These are phyloP conservation scores for Spondyliosoma cantharus DNA, from an alignment of 2,797 vertebrate species.

Conservation along the genomic window DNA sequence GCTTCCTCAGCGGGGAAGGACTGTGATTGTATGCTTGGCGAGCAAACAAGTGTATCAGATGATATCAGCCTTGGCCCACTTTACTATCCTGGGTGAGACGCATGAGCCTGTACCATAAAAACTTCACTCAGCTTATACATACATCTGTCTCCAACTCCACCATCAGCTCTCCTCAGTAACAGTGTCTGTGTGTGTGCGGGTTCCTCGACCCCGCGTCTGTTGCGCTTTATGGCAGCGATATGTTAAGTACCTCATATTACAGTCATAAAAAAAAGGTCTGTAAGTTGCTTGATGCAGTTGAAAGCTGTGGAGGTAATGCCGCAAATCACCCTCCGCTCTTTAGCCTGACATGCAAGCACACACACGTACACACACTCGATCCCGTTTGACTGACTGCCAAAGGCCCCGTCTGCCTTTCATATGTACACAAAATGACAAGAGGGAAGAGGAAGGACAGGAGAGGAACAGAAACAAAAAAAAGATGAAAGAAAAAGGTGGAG, in stretches of 20 bases:
- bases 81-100: slow-evolving; percentile 67
- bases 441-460: slow-evolving; percentile 49
- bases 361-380: slow-evolving; percentile 25
- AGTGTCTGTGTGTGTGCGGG: slow-evolving; percentile 31
- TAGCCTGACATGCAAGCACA: slow-evolving; percentile 46
- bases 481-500: slow-evolving; percentile 68
- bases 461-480: slow-evolving; percentile 48
- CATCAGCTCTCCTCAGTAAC: slow-evolving; percentile 26
- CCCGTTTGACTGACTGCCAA: slow-evolving; percentile 67
- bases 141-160: slow-evolving; percentile 54
- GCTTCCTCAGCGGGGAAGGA: slow-evolving; percentile 75
- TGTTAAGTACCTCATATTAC: slow-evolving; percentile 77
- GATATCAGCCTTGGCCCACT: slow-evolving; percentile 81
- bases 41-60: slow-evolving; percentile 84
- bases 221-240: slow-evolving; percentile 76
- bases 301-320: slow-evolving; percentile 78
- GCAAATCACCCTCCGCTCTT: slow-evolving; percentile 77
- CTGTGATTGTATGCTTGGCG: slow-evolving; percentile 75
- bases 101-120: slow-evolving; percentile 65
- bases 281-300: slow-evolving; percentile 79
- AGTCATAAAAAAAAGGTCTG: slow-evolving; percentile 76
- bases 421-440: slow-evolving; percentile 66
- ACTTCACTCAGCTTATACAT: slow-evolving; percentile 56
- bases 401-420: slow-evolving; percentile 67
- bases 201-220: slow-evolving; percentile 47